Evolutionary conservation across 2,797 vertebrate genomes (phyloP).

Genomic region (Anguilla obscura): DNA sequence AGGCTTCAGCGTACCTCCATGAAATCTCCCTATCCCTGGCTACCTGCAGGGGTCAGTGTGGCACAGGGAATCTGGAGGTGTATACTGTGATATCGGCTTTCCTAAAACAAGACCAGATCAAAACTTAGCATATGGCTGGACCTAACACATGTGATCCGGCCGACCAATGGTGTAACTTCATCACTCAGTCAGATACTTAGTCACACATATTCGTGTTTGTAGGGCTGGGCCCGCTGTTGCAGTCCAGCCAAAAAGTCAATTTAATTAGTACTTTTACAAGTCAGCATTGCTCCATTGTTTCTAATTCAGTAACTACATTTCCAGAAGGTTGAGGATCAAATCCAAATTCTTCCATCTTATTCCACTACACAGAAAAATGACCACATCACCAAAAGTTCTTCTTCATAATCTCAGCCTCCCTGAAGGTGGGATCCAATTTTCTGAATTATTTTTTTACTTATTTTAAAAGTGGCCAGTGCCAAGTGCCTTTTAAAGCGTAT

Average conservation of each 20-base stretch:
- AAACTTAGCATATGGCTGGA: no score
- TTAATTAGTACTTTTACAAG: not conserved
- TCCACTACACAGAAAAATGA: not conserved
- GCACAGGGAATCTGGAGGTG: not conserved
- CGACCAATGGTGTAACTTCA: no score
- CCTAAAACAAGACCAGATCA: not conserved
- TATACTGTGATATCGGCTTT: not conserved
- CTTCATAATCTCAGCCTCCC: not conserved
- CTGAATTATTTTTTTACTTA: not conserved
- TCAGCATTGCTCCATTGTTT: not conserved
- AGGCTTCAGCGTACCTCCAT: not conserved
- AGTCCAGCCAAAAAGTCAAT: not conserved
- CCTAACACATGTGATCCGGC: no score
- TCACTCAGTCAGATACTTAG: no score
- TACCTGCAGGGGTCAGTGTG: slow-evolving; percentile 26
- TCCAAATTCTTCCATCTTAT: not conserved
- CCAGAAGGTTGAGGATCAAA: not conserved
- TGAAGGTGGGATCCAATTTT: not conserved
- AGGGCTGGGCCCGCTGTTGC: no score
- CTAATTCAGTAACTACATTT: not conserved
- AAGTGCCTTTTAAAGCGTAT: not conserved
- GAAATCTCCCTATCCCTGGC: not conserved
- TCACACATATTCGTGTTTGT: no score
- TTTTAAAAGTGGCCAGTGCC: not conserved
- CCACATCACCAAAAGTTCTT: not conserved